Evolutionary conservation across 2,888 invertebrate genomes (phyloP).

Genomic region (Lasius platythorax): DNA sequence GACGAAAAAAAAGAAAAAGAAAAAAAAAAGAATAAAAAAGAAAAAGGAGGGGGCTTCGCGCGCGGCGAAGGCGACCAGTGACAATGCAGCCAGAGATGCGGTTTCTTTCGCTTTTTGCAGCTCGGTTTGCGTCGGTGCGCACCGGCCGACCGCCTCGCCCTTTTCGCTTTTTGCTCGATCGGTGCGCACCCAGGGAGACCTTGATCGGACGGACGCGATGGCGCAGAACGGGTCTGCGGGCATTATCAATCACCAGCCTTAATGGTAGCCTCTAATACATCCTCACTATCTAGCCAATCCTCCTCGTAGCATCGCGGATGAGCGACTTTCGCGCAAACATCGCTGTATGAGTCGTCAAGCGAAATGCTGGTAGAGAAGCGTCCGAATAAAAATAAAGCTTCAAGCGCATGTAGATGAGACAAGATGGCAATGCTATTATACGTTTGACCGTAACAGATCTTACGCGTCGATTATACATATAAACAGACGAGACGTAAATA

Average conservation of each 20-base stretch:
- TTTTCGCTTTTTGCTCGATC: conserved; percentile 77
- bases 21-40: conserved; percentile 30
- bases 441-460: conserved; percentile 2
- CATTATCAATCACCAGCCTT: conserved; percentile 82
- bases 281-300: conserved; percentile 76
- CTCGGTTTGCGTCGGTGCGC: conserved; percentile 70
- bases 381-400: conserved; percentile 22
- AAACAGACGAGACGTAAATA: not conserved
- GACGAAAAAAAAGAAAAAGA: conserved; percentile 28
- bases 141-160: conserved; percentile 58
- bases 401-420: conserved; percentile 1
- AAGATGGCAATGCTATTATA: conserved; percentile 34
- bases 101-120: conserved; percentile 69
- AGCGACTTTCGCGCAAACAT: conserved; percentile 55
- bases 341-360: conserved; percentile 43
- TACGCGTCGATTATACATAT: not conserved
- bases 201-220: conserved; percentile 78
- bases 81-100: conserved; percentile 69
- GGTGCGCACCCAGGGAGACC: conserved; percentile 72
- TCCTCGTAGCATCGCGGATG: conserved; percentile 60
- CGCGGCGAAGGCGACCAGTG: conserved; percentile 68
- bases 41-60: conserved; percentile 27
- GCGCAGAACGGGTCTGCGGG: conserved; percentile 80
- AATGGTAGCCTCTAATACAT: conserved; percentile 81
- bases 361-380: not conserved